Evolutionary conservation across 1,140 invertebrate genomes (phyloP), one percentile per base, ranked within the genome.

Genomic region (Ylistrum balloti): DNA sequence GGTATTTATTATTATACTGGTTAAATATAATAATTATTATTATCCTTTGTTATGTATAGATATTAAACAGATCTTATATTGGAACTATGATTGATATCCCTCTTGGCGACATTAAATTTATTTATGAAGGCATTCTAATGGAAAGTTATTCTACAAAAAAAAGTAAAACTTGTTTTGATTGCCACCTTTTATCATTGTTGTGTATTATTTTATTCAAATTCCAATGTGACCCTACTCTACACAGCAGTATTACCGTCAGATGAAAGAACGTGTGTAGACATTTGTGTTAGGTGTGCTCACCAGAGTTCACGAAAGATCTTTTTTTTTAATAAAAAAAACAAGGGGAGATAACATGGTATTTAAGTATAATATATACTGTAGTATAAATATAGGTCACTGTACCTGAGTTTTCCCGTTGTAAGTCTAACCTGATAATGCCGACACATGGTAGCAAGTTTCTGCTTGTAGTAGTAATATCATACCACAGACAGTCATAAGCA

Each of bases 371-470:
- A 74, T 74, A n/a, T 74, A 74, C 22, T 9, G 56, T 74, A 28
- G 56, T 74, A 74, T 28, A 28, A 74, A 74, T 74, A 28, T 74
- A 5, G 35, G 35, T 38, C 35, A 38, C 35, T 7, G 35, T 38
- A 74, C 56, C 56, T 28, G 56, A 74, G 56, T 74, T 74, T 74
- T 74, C 56, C 56, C 56, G 22, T 74, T 74, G 56, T 74, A 74
- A 74, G 56, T 74, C 56, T 74, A 28, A 5, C 56, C 56, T 74
- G 22, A 74, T 74, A 74, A 74, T 17, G 56, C 56, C n/a, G n/a
- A 74, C 56, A 74, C n/a, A 74, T 74, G 56, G 56, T 74, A 74
- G 56, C 22, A 74, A 74, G 56, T 74, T 74, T 74, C 56, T 74
- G 56, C 56, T 74, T 74, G 56, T 74, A 74, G 56, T 74, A 74